Base-by-base conservation (phyloP, 2,888 invertebrate species). In the Himalopsyche kuldschensis region DNA sequence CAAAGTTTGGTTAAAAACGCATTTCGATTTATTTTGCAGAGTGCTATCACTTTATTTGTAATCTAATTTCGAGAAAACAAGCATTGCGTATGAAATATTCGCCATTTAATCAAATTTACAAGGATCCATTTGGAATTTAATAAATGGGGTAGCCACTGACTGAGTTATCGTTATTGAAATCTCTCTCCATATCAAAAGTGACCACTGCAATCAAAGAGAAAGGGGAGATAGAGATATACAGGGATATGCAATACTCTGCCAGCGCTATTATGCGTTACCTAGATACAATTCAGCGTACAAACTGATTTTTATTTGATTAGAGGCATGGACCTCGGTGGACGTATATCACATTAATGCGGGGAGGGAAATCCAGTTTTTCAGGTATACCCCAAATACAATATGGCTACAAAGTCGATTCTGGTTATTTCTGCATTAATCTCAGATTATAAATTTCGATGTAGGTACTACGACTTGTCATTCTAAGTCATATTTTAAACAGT, bases 261-360 rank as follows among this genome's bases (percentile, higher is more conserved):
- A 15, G 8, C 15, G 75, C 35, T 31, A 75, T 41, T 80, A 77
- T 31, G 69, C 80, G 76, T 83, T 83, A 76, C 83, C 80, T 80
- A 76, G 83, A 83, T 83, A 83, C 80, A 46, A 46, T 63, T 79
- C 47, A 69, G 81, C 82, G 80, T 83, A 75, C 82, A 47, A 77
- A 80, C 82, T 83, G 85, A 84, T 85, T 85, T 85, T 85, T 84
- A 85, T 85, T 86, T 84, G 84, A 86, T 84, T 86, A 86, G 78
- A 81, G 41, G 63, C 35, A 63, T 35, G 81, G 82, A 78, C 84
- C 82, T 69, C 35, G 35, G 46, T 32, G 79, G 82, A 79, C 80
- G 80, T 35, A 80, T 76, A 81, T 79, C 81, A 46, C 82, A 84
- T 84, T 84, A 82, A 83, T 81, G 80, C 31, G 77, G 63, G 76